Conservation (phyloP, 2,888 invertebrate genomes). For the Lasiommata megera region DNA sequence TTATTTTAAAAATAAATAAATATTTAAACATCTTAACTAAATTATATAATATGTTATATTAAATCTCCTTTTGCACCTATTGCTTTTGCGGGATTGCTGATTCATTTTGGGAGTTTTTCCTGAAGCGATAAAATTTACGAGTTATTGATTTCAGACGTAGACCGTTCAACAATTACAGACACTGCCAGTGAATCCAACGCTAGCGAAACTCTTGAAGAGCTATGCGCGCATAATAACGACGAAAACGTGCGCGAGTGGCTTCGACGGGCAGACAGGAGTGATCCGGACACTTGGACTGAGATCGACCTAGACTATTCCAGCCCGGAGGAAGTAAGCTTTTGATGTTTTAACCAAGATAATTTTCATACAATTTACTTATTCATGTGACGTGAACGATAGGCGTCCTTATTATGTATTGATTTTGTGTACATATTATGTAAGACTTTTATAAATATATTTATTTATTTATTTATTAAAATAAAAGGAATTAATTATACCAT, state of each 20-base stretch:
- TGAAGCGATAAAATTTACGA: too few species aligned
- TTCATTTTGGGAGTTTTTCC: not conserved
- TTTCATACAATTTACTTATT: too few species aligned
- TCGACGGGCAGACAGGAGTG: slow-evolving; percentile 48
- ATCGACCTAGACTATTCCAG: slow-evolving; percentile 86
- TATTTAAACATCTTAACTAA: too few species aligned
- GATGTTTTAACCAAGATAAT: too few species aligned
- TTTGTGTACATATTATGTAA: too few species aligned
- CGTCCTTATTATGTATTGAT: too few species aligned
- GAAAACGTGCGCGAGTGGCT: slow-evolving; percentile 70
- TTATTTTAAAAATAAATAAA: too few species aligned
- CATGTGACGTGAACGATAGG: too few species aligned
- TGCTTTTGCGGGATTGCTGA: not conserved
- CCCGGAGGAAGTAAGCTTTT: slow-evolving; percentile 77
- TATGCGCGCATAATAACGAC: slow-evolving; percentile 58
- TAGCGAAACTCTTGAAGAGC: slow-evolving; percentile 60
- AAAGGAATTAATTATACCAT: too few species aligned
- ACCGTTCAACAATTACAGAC: slow-evolving; percentile 61
- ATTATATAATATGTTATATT: too few species aligned
- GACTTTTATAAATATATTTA: too few species aligned
- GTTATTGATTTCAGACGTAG: slow-evolving; percentile 47
- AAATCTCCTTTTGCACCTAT: not conserved
- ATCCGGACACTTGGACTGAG: slow-evolving; percentile 86
- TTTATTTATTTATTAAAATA: too few species aligned
- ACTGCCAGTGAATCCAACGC: slow-evolving; percentile 62